Percentiles rank a stretch among this genome's conserved stretches.
Conservation (phyloP, 2,113 vertebrate genomes). For the Forbesichthys papilliferus region DNA sequence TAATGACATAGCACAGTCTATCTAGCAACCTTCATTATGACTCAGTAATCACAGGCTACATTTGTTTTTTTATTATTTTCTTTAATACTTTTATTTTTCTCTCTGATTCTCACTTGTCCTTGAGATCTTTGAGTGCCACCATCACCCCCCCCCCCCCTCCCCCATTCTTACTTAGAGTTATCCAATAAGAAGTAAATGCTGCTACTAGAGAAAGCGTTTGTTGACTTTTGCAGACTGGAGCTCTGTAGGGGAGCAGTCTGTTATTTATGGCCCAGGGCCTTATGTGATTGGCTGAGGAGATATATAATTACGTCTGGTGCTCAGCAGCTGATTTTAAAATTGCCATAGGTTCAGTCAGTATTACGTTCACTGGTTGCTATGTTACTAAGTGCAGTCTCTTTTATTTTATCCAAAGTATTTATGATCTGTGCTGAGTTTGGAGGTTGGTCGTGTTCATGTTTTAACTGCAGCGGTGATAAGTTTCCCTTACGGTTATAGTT, state of each 20-base stretch:
- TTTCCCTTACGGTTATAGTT: neutral
- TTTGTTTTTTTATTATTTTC: slow-evolving; percentile 57
- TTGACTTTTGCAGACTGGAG: slow-evolving; percentile 72
- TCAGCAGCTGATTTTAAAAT: slow-evolving; percentile 58
- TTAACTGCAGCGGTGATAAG: no score
- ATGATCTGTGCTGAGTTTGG: slow-evolving; percentile 17
- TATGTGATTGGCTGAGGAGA: slow-evolving; percentile 66
- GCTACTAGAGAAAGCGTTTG: slow-evolving; percentile 68
- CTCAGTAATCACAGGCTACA: slow-evolving; percentile 71
- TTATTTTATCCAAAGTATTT: slow-evolving; percentile 29
- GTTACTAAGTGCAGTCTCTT: slow-evolving; percentile 55
- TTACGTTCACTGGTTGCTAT: slow-evolving; percentile 71
- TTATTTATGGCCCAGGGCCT: slow-evolving; percentile 70
- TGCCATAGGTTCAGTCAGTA: slow-evolving; percentile 58
- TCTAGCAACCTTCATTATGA: slow-evolving; percentile 62
- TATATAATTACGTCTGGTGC: slow-evolving; percentile 74
- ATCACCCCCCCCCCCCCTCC: slow-evolving; percentile 20
- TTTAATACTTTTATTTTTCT: slow-evolving; percentile 24
- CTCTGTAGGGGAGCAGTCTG: slow-evolving; percentile 69
- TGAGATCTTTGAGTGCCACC: slow-evolving; percentile 21
- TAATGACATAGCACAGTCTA: slow-evolving; percentile 70
- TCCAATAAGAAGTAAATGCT: slow-evolving; percentile 58
- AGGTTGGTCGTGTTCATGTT: neutral
- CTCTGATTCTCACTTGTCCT: slow-evolving; percentile 31
- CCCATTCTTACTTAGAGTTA: slow-evolving; percentile 36